Conservation (phyloP, 2,888 invertebrate species). For the Autographa gamma region DNA sequence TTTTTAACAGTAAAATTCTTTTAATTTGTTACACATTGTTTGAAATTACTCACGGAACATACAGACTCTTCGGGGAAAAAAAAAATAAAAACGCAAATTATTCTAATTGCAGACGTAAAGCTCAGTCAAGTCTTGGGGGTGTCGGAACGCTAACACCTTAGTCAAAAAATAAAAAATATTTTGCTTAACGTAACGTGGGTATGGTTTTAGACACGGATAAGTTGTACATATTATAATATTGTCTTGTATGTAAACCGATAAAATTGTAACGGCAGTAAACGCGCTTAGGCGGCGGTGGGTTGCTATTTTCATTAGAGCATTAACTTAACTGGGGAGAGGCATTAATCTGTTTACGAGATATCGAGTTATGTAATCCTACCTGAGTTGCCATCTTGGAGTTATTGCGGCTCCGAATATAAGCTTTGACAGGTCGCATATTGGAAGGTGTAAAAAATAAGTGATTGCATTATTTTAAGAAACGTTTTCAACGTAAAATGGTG, state of each 20-base stretch:
- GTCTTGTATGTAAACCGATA: constrained; percentile 66
- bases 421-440: constrained; percentile 9
- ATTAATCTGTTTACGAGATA: constrained; percentile 83
- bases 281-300: constrained; percentile 57
- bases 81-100: no score
- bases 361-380: constrained; percentile 75
- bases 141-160: no score
- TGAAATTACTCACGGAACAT: no score
- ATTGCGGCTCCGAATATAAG: constrained; percentile 46
- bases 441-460: not conserved
- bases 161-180: no score
- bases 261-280: constrained; percentile 67
- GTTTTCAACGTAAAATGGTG: no score
- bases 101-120: no score
- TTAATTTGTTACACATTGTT: no score
- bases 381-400: constrained; percentile 65
- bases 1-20: no score
- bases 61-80: no score
- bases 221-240: constrained; percentile 60
- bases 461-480: no score
- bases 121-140: no score
- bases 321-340: constrained; percentile 75
- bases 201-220: constrained; percentile 67
- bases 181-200: constrained; percentile 51
- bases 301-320: constrained; percentile 78